These are phyloP conservation scores for Anguilla megastoma DNA, from an alignment of 2,797 vertebrate genomes.

Conservation along the genomic window DNA sequence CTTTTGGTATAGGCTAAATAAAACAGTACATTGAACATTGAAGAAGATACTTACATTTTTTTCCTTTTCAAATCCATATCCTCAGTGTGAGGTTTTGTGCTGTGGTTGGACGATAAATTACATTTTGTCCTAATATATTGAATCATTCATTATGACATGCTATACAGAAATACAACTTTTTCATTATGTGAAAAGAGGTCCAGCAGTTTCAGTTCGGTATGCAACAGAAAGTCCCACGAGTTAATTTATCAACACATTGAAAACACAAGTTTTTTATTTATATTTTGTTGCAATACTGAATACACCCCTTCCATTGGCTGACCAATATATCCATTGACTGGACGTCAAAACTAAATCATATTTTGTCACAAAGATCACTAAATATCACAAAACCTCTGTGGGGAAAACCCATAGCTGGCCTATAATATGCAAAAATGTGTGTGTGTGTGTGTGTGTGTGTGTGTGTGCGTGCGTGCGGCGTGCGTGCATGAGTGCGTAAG, in stretches of 20 bases:
- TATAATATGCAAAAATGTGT: no score
- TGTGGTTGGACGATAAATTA: slow-evolving; percentile 11
- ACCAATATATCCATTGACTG: no score
- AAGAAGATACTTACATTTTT: background rate
- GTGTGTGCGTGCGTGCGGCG: background rate
- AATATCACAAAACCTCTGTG: no score
- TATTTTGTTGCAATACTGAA: background rate
- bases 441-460: no score
- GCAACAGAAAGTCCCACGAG: background rate
- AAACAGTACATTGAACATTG: background rate
- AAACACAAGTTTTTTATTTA: slow-evolving; percentile 33
- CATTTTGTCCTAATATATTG: background rate
- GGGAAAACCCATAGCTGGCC: no score
- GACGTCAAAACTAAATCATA: no score
- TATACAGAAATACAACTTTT: slow-evolving; percentile 14
- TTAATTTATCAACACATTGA: background rate
- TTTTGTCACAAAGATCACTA: no score
- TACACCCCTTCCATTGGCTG: no score
- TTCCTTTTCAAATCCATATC: background rate
- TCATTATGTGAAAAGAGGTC: slow-evolving; percentile 23
- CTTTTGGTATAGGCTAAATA: background rate
- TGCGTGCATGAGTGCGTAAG: slow-evolving; percentile 5
- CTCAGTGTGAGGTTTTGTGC: slow-evolving; percentile 31
- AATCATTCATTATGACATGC: no score
- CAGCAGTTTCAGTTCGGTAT: background rate